Evolutionary conservation across 2,113 vertebrate species (phyloP), one percentile per base, ranked within the genome.

Genomic region (Myiopsitta monachus): DNA sequence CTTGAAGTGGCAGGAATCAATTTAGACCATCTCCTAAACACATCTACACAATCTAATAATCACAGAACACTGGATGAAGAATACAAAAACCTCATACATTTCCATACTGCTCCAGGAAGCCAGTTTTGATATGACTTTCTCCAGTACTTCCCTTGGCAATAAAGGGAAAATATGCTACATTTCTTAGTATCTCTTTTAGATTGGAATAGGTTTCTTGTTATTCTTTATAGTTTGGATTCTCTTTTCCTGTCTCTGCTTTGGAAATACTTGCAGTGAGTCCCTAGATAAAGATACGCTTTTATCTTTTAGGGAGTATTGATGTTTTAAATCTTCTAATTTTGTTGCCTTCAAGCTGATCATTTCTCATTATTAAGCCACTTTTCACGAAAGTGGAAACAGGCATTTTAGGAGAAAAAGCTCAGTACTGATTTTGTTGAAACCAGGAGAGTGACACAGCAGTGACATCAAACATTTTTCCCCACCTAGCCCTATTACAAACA

Each of bases 251-350:
- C 51, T 75, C 7, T 57, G 21, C n/a, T 22, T 89, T 68, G 64
- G 85, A 94, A 95, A 83, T 67, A 54, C 61, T 77, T 81, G 51
- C 19, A 78, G 64, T 74, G 31, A 70, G 55, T 73, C 15, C 59
- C 63, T 90, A 62, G 11, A n/a, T 14, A 43, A 75, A 93, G 57
- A 85, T 85, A 83, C 17, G 18, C 23, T 81, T 91, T 44, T 93
- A 16, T 84, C 55, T 87, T 94, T 78, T 51, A 87, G 33, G 7
- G 9, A 70, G 41, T 67, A 88, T 72, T 94, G 80, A 93, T 88
- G 88, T 90, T 95, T 90, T 78, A 59, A 92, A 86, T 88, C 64
- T 80, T 88, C 72, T 90, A 69, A 92, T 92, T 96, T 90, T 90
- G 55, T 82, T 94, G 83, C 83, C 76, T 92, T 81, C 4, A 5